Percentiles rank a stretch among this genome's conserved stretches.
Conservation (phyloP, 2,888 invertebrate genomes). For the Labia minor region DNA sequence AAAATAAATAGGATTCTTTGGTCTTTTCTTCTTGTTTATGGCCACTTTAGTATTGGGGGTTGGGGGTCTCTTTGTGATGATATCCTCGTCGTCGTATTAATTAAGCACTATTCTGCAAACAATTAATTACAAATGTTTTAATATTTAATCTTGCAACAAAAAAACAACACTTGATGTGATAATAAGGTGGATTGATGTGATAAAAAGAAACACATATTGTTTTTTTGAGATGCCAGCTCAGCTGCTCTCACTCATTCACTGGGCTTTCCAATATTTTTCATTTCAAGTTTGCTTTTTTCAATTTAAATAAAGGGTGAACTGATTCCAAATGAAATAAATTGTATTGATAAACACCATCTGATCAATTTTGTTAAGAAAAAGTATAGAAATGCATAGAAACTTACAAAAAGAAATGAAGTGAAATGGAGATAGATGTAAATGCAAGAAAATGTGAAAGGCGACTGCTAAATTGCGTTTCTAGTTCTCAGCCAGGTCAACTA, state of each 20-base stretch:
- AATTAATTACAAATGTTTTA: not conserved
- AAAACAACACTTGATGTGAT: not conserved
- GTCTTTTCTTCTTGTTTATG: not conserved
- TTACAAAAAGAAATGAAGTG: not conserved
- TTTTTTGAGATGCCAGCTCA: not conserved
- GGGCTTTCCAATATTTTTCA: not conserved
- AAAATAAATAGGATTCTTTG: not conserved
- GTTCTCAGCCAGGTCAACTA: slow-evolving; percentile 8
- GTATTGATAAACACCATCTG: not conserved
- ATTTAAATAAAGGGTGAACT: not conserved
- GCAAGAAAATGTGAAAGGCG: slow-evolving; percentile 7
- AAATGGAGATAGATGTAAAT: not conserved
- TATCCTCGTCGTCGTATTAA: not conserved
- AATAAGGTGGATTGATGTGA: not conserved
- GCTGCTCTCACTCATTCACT: slow-evolving; percentile 2
- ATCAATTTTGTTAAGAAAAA: not conserved
- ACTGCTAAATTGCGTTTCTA: slow-evolving; percentile 13
- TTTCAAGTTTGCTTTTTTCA: not conserved
- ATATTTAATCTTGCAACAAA: not conserved
- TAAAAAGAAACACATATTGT: not conserved
- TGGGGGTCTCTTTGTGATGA: not conserved
- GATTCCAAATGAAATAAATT: not conserved
- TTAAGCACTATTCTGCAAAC: not conserved
- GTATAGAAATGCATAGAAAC: not conserved
- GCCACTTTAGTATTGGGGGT: not conserved